These are phyloP conservation scores for Cordilura impudica DNA, from an alignment of 2,888 invertebrate genomes.

Conservation along the genomic window DNA sequence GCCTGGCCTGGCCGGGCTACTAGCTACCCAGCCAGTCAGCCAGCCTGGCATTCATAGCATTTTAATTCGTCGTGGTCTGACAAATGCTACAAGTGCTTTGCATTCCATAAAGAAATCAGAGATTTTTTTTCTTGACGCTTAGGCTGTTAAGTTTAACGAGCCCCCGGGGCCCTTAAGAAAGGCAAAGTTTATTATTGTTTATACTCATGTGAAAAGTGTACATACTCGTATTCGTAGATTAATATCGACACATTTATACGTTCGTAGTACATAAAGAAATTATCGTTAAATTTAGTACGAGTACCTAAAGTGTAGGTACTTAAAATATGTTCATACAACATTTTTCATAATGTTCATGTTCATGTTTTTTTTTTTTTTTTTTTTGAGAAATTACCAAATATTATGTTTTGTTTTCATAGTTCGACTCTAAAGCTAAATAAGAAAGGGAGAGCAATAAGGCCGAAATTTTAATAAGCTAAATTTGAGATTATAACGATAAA, in stretches of 20 bases:
- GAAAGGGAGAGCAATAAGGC: no score
- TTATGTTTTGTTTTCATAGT: no score
- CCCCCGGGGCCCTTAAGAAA: slow-evolving; percentile 49
- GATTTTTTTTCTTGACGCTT: slow-evolving; percentile 60
- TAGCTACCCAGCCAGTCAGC: not conserved
- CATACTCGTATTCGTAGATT: not conserved
- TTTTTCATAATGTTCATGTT: no score
- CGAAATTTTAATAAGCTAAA: no score
- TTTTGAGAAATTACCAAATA: no score
- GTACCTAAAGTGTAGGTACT: not conserved
- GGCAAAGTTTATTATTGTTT: slow-evolving; percentile 39
- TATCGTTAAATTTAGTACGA: slow-evolving; percentile 14
- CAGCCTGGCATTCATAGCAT: slow-evolving; percentile 8
- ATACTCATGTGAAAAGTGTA: not conserved
- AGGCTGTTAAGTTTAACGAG: slow-evolving; percentile 69
- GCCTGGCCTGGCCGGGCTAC: not conserved
- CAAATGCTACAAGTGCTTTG: slow-evolving; percentile 45
- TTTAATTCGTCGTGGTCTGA: slow-evolving; percentile 25
- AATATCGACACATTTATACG: not conserved
- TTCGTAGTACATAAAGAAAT: slow-evolving; percentile 7
- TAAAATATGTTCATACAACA: no score
- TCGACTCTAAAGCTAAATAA: no score
- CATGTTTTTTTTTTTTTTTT: no score
- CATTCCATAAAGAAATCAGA: slow-evolving; percentile 44
- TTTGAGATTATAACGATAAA: no score